Percentiles rank a stretch among this genome's conserved stretches.
Conservation (phyloP, 2,888 invertebrate species). For the Eumacrocentrus americanus region DNA sequence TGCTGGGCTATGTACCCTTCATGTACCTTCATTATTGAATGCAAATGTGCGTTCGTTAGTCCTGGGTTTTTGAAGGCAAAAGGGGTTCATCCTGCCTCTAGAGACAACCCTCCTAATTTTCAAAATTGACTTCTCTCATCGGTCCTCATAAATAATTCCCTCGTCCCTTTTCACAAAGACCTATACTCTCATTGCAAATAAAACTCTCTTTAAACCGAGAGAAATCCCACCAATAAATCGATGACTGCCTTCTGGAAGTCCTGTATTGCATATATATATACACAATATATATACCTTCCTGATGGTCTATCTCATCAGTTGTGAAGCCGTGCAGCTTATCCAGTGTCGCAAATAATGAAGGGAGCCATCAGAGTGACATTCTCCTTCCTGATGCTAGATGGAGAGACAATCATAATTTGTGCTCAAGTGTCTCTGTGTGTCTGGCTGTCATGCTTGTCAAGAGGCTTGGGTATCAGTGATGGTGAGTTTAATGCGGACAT, state of each 20-base stretch:
- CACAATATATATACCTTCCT: neutral
- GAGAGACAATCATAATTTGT: neutral
- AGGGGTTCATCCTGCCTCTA: neutral
- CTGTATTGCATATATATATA: no score
- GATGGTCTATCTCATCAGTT: neutral
- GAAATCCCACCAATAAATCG: neutral
- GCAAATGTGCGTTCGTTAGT: slow-evolving; percentile 51
- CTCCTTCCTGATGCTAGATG: no score
- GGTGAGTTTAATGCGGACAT: neutral
- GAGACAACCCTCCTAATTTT: slow-evolving; percentile 29
- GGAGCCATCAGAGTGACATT: no score
- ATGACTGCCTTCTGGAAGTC: slow-evolving; percentile 9
- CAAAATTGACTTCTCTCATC: slow-evolving; percentile 26
- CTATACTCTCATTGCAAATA: slow-evolving; percentile 10
- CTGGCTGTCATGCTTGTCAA: neutral
- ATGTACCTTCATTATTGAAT: slow-evolving; percentile 48
- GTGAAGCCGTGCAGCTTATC: neutral
- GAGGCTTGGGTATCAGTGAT: neutral
- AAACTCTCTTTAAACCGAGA: neutral
- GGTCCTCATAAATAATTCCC: slow-evolving; percentile 17
- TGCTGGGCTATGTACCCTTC: neutral
- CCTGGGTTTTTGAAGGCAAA: slow-evolving; percentile 39
- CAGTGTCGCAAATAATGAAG: neutral
- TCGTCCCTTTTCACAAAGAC: neutral
- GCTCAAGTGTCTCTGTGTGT: neutral